Percentiles rank a stretch among this genome's conserved stretches.
Conservation (phyloP, 2,888 invertebrate species). For the Scaptomyza polygonia region DNA sequence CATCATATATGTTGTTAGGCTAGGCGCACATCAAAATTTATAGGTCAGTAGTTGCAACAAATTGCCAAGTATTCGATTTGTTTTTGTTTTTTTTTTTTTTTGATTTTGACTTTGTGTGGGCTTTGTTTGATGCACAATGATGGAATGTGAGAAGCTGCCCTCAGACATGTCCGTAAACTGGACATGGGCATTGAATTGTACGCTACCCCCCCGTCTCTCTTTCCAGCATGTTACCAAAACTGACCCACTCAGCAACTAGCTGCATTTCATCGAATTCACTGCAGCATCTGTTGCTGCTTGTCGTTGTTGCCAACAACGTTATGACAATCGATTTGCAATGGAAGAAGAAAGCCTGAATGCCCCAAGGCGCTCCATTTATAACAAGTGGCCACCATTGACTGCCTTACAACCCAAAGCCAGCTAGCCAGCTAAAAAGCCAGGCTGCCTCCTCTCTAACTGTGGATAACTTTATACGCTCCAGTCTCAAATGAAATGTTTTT, state of each 20-base stretch:
- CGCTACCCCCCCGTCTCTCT: background rate
- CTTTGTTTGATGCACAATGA: constrained; percentile 28
- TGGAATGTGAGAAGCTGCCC: constrained; percentile 61
- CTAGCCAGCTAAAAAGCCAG: too few species aligned
- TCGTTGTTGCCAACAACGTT: constrained; percentile 57
- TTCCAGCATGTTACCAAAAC: constrained; percentile 22
- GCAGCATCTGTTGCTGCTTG: constrained; percentile 37
- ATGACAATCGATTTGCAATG: constrained; percentile 82
- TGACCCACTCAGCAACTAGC: constrained; percentile 48
- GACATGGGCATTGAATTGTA: constrained; percentile 51
- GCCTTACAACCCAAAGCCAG: constrained; percentile 12
- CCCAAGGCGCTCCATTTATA: constrained; percentile 77
- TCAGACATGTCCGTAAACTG: constrained; percentile 49
- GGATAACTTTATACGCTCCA: constrained; percentile 51
- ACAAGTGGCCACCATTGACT: constrained; percentile 69
- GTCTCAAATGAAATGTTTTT: constrained; percentile 42
- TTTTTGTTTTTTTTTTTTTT: constrained; percentile 8
- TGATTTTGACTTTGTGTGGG: constrained; percentile 35
- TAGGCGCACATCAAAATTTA: constrained; percentile 78
- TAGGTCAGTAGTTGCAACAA: constrained; percentile 83
- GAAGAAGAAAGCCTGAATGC: constrained; percentile 65
- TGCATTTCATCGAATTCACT: constrained; percentile 16
- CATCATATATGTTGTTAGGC: constrained; percentile 43
- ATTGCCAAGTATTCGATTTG: constrained; percentile 57
- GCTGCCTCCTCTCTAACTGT: constrained; percentile 25